Evolutionary conservation across 2,113 vertebrate species (phyloP).

Genomic region (Spilogale gracilis): DNA sequence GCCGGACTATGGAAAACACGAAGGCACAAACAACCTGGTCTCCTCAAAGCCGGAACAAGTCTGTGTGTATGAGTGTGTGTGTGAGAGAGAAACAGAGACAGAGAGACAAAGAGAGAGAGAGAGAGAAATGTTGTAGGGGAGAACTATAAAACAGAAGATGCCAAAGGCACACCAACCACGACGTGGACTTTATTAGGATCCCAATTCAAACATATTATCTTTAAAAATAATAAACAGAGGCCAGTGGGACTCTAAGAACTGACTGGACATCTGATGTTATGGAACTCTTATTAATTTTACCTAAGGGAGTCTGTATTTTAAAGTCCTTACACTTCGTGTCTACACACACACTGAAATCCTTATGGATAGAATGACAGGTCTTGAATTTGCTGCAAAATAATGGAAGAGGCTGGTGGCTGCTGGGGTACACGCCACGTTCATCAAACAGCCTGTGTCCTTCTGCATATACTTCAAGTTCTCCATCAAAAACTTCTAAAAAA

Average conservation of each 20-base stretch:
- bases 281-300: neutral
- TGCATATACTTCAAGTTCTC: neutral
- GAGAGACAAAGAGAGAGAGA: too few relatives aligned
- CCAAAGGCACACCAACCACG: neutral
- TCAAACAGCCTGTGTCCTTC: neutral
- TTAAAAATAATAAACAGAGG: neutral
- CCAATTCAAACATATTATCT: neutral
- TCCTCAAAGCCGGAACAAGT: neutral
- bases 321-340: neutral
- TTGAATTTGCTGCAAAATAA: neutral
- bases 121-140: neutral
- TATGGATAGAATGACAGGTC: neutral
- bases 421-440: neutral
- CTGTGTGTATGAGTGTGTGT: neutral
- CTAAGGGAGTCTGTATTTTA: neutral
- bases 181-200: neutral
- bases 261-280: neutral
- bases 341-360: neutral
- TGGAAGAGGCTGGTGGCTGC: neutral
- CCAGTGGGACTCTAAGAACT: neutral
- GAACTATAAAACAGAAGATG: neutral
- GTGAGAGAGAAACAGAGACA: neutral
- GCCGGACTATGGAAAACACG: fast-evolving
- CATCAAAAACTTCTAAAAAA: neutral
- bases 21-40: neutral